These are phyloP conservation scores for Xenotilapia caudafasciata DNA, from an alignment of 2,113 vertebrate genomes.

Conservation along the genomic window DNA sequence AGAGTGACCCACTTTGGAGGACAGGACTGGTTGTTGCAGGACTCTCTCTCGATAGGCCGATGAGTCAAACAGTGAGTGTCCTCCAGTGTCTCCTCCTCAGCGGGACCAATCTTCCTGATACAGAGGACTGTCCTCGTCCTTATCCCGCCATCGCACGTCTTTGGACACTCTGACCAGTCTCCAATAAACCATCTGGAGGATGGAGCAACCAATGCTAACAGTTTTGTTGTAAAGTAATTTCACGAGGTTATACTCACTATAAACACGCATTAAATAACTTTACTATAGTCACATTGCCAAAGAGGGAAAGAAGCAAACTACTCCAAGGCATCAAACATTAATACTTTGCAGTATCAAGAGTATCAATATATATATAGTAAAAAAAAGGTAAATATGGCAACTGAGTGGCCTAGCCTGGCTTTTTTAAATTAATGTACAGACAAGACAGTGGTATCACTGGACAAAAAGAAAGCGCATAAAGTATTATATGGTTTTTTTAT, in stretches of 20 bases:
- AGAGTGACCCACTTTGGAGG: slow-evolving; percentile 93
- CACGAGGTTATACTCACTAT: neutral
- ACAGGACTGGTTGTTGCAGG: slow-evolving; percentile 95
- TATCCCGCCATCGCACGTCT: slow-evolving; percentile 89
- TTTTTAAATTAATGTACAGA: neutral
- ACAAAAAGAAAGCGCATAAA: neutral
- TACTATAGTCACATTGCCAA: neutral
- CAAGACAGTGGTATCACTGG: neutral
- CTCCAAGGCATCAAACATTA: neutral
- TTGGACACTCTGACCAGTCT: slow-evolving; percentile 93
- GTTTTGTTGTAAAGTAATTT: neutral
- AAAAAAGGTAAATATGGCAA: neutral
- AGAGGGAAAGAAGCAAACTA: neutral
- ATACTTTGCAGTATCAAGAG: neutral
- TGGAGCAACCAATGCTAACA: neutral
- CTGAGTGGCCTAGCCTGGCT: neutral
- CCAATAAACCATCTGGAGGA: slow-evolving; percentile 91
- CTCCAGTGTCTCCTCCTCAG: slow-evolving; percentile 91
- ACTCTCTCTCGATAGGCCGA: slow-evolving; percentile 84
- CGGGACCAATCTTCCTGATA: slow-evolving; percentile 85
- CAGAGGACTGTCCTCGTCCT: slow-evolving; percentile 87
- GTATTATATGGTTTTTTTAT: rapidly evolving
- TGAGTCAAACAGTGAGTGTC: slow-evolving; percentile 88
- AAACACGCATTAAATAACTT: neutral
- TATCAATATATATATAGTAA: neutral